Evolutionary conservation across 1,140 invertebrate species (phyloP).

Genomic region (Pseudomyrmex sp.): DNA sequence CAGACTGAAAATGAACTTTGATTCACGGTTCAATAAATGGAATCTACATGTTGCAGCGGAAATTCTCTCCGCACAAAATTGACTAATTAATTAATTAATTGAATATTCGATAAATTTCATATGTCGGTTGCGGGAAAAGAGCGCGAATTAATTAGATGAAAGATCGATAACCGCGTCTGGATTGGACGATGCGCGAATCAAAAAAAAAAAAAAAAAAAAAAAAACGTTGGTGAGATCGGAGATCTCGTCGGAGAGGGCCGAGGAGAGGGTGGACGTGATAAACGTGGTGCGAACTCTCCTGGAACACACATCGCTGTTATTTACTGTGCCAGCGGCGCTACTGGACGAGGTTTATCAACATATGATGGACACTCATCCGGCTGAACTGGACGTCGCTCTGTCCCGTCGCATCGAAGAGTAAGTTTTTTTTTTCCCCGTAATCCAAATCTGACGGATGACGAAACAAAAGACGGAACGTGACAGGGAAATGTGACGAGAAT

Average conservation of each 20-base stretch:
- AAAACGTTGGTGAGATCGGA: slow-evolving; percentile 85
- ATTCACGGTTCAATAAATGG: background rate
- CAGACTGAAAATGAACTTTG: background rate
- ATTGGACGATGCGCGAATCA: background rate
- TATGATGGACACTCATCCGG: slow-evolving; percentile 93
- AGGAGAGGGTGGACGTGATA: slow-evolving; percentile 94
- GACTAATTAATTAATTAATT: slow-evolving; percentile 15
- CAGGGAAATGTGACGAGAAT: background rate
- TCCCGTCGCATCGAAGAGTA: slow-evolving; percentile 87
- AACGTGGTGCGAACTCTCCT: slow-evolving; percentile 94
- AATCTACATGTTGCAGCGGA: background rate
- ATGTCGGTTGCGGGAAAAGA: background rate
- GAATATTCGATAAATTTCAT: background rate
- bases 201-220: slow-evolving; percentile 8
- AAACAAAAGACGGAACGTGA: no score
- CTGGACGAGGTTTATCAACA: slow-evolving; percentile 94
- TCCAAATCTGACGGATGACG: background rate
- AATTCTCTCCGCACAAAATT: background rate
- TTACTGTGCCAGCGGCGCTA: slow-evolving; percentile 91
- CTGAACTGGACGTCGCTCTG: slow-evolving; percentile 88
- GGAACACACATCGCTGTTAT: slow-evolving; percentile 91
- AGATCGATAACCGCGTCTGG: background rate
- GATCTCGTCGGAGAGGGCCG: slow-evolving; percentile 89
- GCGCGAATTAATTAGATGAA: slow-evolving; percentile 5
- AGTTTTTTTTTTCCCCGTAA: slow-evolving; percentile 71